phyloP scores from a whole-genome alignment of 2,888 invertebrate genomes.

The Salticus scenicus region DNA sequence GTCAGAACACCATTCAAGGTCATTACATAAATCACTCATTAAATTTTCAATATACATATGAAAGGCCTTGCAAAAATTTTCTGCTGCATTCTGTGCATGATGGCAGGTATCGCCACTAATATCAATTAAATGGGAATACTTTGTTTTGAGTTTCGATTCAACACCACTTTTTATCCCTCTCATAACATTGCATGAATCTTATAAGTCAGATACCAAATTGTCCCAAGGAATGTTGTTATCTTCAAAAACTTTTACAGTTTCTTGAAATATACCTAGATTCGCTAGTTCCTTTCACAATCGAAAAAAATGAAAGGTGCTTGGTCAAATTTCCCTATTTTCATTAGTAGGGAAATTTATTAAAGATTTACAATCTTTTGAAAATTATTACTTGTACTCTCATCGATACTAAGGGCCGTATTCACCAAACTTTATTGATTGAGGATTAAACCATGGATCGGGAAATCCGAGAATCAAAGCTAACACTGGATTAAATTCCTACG shows the following conservation, averaged over 20 bases:
- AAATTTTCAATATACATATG: neutral
- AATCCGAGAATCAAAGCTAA: no score
- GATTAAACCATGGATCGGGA: no score
- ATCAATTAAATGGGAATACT: no score
- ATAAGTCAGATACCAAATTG: neutral
- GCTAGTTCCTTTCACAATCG: neutral
- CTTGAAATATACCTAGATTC: neutral
- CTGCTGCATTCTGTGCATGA: neutral
- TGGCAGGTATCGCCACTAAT: no score
- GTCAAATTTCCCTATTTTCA: neutral
- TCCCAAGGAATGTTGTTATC: conserved; percentile 1
- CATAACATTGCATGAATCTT: no score
- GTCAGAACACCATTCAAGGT: no score
- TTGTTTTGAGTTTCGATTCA: neutral
- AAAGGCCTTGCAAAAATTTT: neutral
- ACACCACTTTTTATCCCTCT: neutral
- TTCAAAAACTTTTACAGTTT: neutral
- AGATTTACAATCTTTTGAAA: conserved; percentile 11
- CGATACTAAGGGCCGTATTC: no score
- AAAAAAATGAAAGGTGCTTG: conserved; percentile 6
- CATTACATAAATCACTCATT: neutral
- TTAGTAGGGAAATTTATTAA: neutral
- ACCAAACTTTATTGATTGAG: no score
- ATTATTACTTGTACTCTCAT: conserved; percentile 15
- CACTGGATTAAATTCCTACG: no score